Evolutionary conservation across 2,113 vertebrate species (phyloP), one percentile per base, ranked within the genome.

Genomic region (Alectura lathami): DNA sequence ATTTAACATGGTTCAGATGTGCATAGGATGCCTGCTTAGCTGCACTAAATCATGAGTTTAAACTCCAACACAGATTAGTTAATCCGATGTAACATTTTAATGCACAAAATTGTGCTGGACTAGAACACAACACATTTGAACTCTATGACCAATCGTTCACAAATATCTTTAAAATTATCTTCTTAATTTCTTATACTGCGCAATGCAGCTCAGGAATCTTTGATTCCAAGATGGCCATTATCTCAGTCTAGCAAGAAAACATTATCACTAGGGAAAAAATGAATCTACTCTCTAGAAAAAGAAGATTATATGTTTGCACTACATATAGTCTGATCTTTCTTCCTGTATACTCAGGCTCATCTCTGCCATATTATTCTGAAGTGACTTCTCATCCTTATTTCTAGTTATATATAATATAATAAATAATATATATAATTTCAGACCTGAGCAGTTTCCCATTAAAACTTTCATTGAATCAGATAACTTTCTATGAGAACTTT

Each of bases 11-110:
- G 38, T 29, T 95, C 82, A 60, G 56, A 17, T 96, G 56, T 84
- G 32, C 34, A 40, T 23, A 78, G 64, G 40, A 94, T n/a, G 20
- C 38, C 38, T 81, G 38, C 64, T 95, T 56, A 92, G 42, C 30
- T 84, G 84, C 60, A 59, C 29, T 81, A 42, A 70, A 75, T 53
- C 22, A 32, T 67, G 62, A 50, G 14, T 47, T 59, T 56, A 93
- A 94, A 8, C 17, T 76, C 34, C 66, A 86, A 51, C 13, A 68
- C 29, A 91, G 51, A 86, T 67, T 74, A 82, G 29, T 68, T 84
- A 92, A 91, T 78, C 51, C 36, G 78, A 24, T 27, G 40, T 43
- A 84, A 84, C 32, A 7, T 74, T 86, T 72, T 62, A 72, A 22
- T 47, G 26, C 18, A 59, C 4, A 84, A 56, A 72, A 60, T 18